Evolutionary conservation across 2,888 invertebrate species (phyloP).

Genomic region (Spisula solida): DNA sequence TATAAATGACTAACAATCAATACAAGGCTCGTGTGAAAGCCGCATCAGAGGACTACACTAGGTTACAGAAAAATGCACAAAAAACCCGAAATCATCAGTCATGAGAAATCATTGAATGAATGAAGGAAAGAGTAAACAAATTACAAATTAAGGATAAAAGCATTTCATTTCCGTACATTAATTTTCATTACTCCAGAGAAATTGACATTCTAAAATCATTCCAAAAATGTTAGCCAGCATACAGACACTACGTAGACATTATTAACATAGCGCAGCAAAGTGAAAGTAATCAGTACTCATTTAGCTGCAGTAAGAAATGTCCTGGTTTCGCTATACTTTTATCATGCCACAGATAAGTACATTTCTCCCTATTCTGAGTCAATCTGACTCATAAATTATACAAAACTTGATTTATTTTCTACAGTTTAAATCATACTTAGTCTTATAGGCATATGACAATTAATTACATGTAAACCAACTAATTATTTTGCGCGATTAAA

Average conservation of each 20-base stretch:
- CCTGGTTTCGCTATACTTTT: too few relatives aligned
- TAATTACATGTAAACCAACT: too few relatives aligned
- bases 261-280: not conserved
- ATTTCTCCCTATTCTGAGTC: too few relatives aligned
- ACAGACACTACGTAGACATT: not conserved
- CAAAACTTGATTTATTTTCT: too few relatives aligned
- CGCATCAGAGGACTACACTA: too few relatives aligned
- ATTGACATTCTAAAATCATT: not conserved
- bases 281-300: not conserved
- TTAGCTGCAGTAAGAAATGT: not conserved
- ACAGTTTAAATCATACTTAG: too few relatives aligned
- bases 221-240: not conserved
- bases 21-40: too few relatives aligned
- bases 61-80: not conserved
- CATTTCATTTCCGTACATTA: not conserved
- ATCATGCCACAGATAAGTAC: too few relatives aligned
- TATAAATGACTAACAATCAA: too few relatives aligned
- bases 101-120: not conserved
- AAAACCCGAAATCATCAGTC: not conserved
- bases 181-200: not conserved
- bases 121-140: not conserved
- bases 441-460: too few relatives aligned
- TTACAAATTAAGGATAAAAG: not conserved
- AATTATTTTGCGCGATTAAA: too few relatives aligned
- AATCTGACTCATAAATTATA: too few relatives aligned